Evolutionary conservation across 2,888 invertebrate genomes (phyloP), one percentile per base, ranked within the genome.

Genomic region (Cheilosia pagana): DNA sequence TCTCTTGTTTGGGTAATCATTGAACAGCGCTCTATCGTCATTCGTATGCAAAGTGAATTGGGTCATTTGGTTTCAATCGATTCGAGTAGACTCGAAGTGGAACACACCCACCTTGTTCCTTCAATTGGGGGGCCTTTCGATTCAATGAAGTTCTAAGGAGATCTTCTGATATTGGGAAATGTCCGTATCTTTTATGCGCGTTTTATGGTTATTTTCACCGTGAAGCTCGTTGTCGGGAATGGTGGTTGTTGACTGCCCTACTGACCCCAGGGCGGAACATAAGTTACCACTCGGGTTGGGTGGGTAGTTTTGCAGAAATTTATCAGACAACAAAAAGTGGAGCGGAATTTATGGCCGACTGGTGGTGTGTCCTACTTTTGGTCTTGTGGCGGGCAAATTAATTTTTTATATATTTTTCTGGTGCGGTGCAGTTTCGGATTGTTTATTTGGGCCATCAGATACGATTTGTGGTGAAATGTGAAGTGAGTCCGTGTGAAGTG

Each of bases 31-130:
- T 0, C 77, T 55, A 63, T 74, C 45, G 82, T 62, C 55, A 72
- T 83, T 83, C 63, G 57, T 63, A 83, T 83, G 82, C 72, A 78
- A 83, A 83, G 50, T 57, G 62, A 78, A 83, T 72, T 83, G 68
- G 78, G 82, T 83, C 78, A 68, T 67, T 76, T 25, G 25, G 52
- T 52, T 52, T 76, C 41, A 28, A 67, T 77, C 81, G 81, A 82
- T 82, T 70, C 63, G 59, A 25, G 12, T 52, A 28, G 43, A 53
- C 6, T 45, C 16, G 0, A 28, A 35, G 41, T 39, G n/a, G 19
- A 53, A 50, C 72, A 60, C 71, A 60, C 65, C 71, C 50, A 72
- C 23, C 82, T 77, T 41, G 63, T 35, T 23, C 50, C 50, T 31
- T 31, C 21, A 19, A 12, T 53, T 35, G 21, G 28, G 21, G 28